A percentile compares a stretch with the other conserved stretches of the same genome.
phyloP scores from a whole-genome alignment of 2,797 vertebrate species.

The Neoniphon sammara region DNA sequence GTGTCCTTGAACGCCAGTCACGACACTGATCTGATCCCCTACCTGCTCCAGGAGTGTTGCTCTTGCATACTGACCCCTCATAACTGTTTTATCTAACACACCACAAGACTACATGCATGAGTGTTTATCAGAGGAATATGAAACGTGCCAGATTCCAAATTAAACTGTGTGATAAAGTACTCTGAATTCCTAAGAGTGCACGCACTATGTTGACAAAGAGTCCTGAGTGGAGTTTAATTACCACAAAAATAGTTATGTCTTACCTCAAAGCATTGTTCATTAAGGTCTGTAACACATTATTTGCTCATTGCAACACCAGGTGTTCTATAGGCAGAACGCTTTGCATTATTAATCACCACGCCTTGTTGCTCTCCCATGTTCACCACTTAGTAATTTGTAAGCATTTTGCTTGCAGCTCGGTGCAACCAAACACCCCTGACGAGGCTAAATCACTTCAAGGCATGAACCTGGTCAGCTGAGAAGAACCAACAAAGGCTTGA shows the following conservation, averaged over 20 bases:
- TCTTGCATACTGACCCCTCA: neutral
- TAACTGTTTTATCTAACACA: neutral
- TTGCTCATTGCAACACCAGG: conserved; percentile 44
- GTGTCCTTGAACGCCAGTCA: conserved; percentile 34
- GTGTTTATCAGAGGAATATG: neutral
- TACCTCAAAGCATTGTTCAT: conserved; percentile 9
- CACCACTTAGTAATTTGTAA: conserved; percentile 75
- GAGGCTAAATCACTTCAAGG: conserved; percentile 39
- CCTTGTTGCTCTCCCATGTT: conserved; percentile 67
- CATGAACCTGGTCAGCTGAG: conserved; percentile 37
- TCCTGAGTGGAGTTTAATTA: neutral
- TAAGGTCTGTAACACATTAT: conserved; percentile 18
- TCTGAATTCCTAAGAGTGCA: neutral
- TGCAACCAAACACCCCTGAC: conserved; percentile 70
- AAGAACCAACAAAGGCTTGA: neutral
- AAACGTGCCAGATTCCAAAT: conserved; percentile 3
- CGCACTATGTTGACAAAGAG: neutral
- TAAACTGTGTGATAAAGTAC: neutral
- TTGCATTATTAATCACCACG: conserved; percentile 75
- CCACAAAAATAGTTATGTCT: neutral
- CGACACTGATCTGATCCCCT: neutral
- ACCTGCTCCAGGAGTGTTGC: neutral
- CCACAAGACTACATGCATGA: neutral
- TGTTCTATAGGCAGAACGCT: conserved; percentile 63
- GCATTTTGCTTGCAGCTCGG: conserved; percentile 69